Base-by-base conservation (phyloP, 2,113 vertebrate genomes). In the Heterotis niloticus region DNA sequence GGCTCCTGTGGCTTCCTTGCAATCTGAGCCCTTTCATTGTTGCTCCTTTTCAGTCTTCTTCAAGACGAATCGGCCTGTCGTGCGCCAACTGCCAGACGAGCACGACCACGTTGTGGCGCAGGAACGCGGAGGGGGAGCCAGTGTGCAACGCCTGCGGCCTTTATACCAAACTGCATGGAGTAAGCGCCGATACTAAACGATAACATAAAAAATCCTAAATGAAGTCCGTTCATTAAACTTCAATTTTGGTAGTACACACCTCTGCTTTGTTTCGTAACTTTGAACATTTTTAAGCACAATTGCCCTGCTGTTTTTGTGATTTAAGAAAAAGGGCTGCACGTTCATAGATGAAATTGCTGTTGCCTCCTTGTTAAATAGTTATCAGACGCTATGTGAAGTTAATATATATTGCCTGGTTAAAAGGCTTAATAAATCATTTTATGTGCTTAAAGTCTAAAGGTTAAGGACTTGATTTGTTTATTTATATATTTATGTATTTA, bases 1-100 rank as follows among this genome's bases (percentile, higher is more conserved):
- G 34, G 3, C 7, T 44, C 7, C 34, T 44, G 34, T n/a, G 7
- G 34, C 34, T 7, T 4, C 3, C 34, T 44, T 44, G 34, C 2
- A 44, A 7, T 44, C 34, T 44, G 2, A 44, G 7, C 7, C 34
- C 34, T 44, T 44, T 44, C 7, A 44, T 44, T 44, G 17, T 78
- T 64, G 69, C 69, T 9, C 62, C 34, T 44, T 7, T 44, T 26
- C 74, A 99, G 98, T 96, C 98, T 17, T 98, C 98, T 0, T 97
- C 97, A 5, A 93, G 98, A 69, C 91, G 98, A 81, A 93, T 99
- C 82, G 98, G 98, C 64, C 86, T 99, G 84, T 97, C 96, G 75
- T 99, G 98, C 88, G 97, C 98, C 60, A 99, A 98, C 84, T 99
- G 98, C 88, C 97, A 98, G 82, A 99, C 98, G 76, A 95, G 96